Evolutionary conservation across 2,113 vertebrate species (phyloP).

Genomic region (Scatophagus argus): DNA sequence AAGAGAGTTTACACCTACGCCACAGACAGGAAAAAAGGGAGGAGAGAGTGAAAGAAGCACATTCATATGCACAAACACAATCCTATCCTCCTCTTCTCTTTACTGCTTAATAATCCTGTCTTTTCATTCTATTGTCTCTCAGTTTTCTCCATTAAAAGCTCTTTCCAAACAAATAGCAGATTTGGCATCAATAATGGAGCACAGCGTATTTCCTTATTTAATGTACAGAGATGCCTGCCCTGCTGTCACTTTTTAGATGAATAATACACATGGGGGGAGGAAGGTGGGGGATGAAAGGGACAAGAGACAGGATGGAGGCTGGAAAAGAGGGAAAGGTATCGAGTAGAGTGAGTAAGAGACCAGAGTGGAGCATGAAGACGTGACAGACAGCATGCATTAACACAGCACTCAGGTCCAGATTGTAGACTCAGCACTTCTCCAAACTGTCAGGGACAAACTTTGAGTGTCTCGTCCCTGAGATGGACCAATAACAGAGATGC

Average conservation of each 20-base stretch:
- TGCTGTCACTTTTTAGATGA: constrained; percentile 83
- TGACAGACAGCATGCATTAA: constrained; percentile 69
- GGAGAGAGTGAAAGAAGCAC: constrained; percentile 36
- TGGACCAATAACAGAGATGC: constrained; percentile 51
- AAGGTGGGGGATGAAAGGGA: constrained; percentile 33
- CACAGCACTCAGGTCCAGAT: constrained; percentile 78
- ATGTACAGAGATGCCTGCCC: constrained; percentile 62
- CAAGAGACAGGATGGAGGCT: constrained; percentile 57
- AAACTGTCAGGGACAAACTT: constrained; percentile 76
- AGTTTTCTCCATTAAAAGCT: constrained; percentile 51
- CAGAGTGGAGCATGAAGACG: constrained; percentile 38
- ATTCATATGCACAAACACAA: constrained; percentile 59
- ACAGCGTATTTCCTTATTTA: constrained; percentile 71
- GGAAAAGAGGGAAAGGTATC: constrained; percentile 28
- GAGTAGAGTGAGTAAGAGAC: constrained; percentile 44
- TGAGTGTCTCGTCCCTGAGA: constrained; percentile 61
- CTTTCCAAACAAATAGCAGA: constrained; percentile 75
- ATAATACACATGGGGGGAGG: constrained; percentile 82
- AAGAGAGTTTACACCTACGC: constrained; percentile 65
- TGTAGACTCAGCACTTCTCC: constrained; percentile 77
- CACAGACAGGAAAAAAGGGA: constrained; percentile 21
- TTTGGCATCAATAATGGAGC: constrained; percentile 82
- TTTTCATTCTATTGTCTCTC: constrained; percentile 39
- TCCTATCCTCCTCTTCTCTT: constrained; percentile 26
- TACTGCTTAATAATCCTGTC: constrained; percentile 29